Percentiles rank a stretch among this genome's conserved stretches.
phyloP scores from a whole-genome alignment of 2,888 invertebrate genomes.

The Tetramorium bicarinatum region DNA sequence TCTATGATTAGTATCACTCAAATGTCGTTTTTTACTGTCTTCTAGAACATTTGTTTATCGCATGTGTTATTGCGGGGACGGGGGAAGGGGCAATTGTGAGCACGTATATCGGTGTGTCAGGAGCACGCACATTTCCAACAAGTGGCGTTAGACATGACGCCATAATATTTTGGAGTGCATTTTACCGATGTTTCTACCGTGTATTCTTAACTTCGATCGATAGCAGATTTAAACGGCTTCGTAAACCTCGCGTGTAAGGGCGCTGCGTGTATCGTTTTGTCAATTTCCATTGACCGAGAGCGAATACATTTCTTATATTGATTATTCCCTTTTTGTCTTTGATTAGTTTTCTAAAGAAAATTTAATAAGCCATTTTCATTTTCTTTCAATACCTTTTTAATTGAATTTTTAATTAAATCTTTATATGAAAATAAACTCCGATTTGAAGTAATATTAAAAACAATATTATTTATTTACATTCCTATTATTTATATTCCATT shows the following conservation, averaged over 20 bases:
- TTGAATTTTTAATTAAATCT: neutral
- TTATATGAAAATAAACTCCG: neutral
- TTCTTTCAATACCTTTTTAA: neutral
- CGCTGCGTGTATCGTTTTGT: slow-evolving; percentile 26
- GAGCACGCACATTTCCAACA: slow-evolving; percentile 36
- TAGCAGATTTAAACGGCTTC: slow-evolving; percentile 25
- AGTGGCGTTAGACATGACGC: slow-evolving; percentile 52
- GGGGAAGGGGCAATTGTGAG: slow-evolving; percentile 12
- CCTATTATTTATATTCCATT: neutral
- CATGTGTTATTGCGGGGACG: neutral
- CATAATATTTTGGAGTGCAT: slow-evolving; percentile 36
- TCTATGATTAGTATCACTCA: neutral
- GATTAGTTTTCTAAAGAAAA: neutral
- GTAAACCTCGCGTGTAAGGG: slow-evolving; percentile 1
- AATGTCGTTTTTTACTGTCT: neutral
- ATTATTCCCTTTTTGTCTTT: neutral
- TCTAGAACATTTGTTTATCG: neutral
- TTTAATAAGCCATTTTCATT: neutral
- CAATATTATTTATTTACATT: neutral
- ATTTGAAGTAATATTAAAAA: neutral
- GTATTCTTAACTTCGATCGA: slow-evolving; percentile 32
- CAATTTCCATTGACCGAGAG: neutral
- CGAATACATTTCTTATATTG: neutral
- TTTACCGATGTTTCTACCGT: slow-evolving; percentile 13
- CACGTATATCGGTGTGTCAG: slow-evolving; percentile 60